Conservation (phyloP, 2,113 vertebrate species). For the Archocentrus centrarchus region DNA sequence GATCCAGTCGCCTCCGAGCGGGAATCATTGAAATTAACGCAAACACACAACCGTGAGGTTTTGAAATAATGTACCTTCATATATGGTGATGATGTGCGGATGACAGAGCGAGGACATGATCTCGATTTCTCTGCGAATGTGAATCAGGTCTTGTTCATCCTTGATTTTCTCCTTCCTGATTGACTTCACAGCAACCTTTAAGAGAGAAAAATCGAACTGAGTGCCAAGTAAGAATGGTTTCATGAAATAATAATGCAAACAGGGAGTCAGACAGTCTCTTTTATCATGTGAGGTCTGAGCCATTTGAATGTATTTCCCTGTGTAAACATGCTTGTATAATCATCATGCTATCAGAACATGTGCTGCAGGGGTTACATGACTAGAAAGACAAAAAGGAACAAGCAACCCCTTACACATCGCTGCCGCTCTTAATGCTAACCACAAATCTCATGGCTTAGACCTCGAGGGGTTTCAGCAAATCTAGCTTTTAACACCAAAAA, state of each 20-base stretch:
- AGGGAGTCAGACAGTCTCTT: background rate
- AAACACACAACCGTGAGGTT: background rate
- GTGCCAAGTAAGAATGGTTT: background rate
- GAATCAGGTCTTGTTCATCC: conserved; percentile 93
- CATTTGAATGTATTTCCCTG: background rate
- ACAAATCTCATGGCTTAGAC: background rate
- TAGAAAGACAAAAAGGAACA: background rate
- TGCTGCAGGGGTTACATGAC: background rate
- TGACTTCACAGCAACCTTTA: conserved; percentile 96
- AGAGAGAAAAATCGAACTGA: background rate
- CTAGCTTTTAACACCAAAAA: background rate
- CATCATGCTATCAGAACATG: background rate
- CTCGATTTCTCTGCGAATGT: conserved; percentile 96
- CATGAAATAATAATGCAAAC: background rate
- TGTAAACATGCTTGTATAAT: background rate
- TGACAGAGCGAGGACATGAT: conserved; percentile 98
- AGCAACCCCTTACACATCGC: background rate
- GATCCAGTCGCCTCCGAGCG: background rate
- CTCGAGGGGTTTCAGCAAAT: background rate
- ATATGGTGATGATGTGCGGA: conserved; percentile 94
- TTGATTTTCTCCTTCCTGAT: conserved; percentile 96
- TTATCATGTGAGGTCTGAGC: background rate
- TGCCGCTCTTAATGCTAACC: background rate
- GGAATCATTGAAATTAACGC: background rate
- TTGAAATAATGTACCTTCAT: conserved; percentile 86